Evolutionary conservation across 30 jellyfish, hydroid and myxozoan species (phyloP).

Genomic region (Rhopilema esculentum): DNA sequence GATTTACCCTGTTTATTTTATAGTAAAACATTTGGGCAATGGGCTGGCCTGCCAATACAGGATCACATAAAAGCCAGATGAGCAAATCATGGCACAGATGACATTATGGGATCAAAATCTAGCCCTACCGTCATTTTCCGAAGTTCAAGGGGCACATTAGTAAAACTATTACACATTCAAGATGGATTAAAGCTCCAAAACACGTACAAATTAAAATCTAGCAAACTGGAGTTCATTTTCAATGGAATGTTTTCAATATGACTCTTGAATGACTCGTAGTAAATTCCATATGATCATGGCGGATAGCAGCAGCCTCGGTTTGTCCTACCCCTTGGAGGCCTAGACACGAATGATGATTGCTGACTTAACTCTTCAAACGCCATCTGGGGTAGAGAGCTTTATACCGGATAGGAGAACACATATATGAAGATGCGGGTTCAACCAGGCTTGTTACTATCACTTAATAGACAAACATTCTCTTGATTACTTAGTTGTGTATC

Average conservation of each 20-base stretch:
- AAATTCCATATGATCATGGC: too few relatives aligned
- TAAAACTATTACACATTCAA: neutral
- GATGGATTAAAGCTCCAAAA: neutral
- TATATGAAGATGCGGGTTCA: neutral
- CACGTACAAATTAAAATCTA: neutral
- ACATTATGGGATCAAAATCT: too few relatives aligned
- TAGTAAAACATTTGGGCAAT: too few relatives aligned
- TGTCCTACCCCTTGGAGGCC: neutral
- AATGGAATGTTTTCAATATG: neutral
- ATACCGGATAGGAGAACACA: neutral
- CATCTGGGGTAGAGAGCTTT: neutral
- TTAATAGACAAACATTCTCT: constrained; percentile 30
- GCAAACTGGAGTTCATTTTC: neutral
- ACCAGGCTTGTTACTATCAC: constrained; percentile 28
- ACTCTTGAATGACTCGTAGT: too few relatives aligned
- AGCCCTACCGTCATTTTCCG: too few relatives aligned
- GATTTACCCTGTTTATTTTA: too few relatives aligned
- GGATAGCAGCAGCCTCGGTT: too few relatives aligned
- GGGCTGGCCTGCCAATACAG: too few relatives aligned
- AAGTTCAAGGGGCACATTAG: too few relatives aligned
- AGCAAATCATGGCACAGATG: too few relatives aligned
- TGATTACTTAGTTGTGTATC: constrained; percentile 34
- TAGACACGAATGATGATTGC: neutral
- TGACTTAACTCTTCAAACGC: neutral
- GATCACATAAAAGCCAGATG: too few relatives aligned